Evolutionary conservation across 2,113 vertebrate species (phyloP), one percentile per base, ranked within the genome.

Genomic region (Oryzias celebensis): DNA sequence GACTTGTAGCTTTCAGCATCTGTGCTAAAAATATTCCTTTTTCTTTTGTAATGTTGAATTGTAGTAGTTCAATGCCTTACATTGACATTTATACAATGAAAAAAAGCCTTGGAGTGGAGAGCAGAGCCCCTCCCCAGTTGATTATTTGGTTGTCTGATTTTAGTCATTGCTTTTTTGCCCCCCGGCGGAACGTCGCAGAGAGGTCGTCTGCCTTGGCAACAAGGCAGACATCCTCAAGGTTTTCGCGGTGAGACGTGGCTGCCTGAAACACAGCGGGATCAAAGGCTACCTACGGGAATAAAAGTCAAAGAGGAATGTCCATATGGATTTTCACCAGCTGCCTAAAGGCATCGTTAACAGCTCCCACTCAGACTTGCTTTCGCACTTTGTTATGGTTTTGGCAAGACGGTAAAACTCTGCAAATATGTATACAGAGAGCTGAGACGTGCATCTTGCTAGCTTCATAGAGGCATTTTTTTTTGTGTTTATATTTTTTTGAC

Each of bases 281-380:
- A 83, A 83, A 86, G 59, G 8, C 52, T 54, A 22, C 2, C 23
- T 0, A 15, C 5, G 18, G 52, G 31, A 61, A 57, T 50, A 68
- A 54, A 63, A 47, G 23, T 57, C 42, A 23, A 58, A 0, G 28
- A 75, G 52, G 65, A 78, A 84, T 78, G 76, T 65, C 77, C 78
- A 74, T 81, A 79, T 80, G 82, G 84, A 69, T 79, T 85, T 86
- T 76, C 64, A 71, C 65, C 65, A 64, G 66, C 63, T 18, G 71
- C 76, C 66, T 69, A 17, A 68, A 78, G 83, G 78, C 67, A 52
- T 65, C 36, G 65, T 77, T 77, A 77, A 62, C 78, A 77, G 49
- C 14, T 13, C 82, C 65, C 60, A 77, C 78, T 75, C 67, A 61
- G 60, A 56, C 43, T 68, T 14, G 46, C 50, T 61, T 58, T 68